Evolutionary conservation across 1,140 invertebrate species (phyloP), one percentile per base, ranked within the genome.

Genomic region (Ptiloglossa arizonensis): DNA sequence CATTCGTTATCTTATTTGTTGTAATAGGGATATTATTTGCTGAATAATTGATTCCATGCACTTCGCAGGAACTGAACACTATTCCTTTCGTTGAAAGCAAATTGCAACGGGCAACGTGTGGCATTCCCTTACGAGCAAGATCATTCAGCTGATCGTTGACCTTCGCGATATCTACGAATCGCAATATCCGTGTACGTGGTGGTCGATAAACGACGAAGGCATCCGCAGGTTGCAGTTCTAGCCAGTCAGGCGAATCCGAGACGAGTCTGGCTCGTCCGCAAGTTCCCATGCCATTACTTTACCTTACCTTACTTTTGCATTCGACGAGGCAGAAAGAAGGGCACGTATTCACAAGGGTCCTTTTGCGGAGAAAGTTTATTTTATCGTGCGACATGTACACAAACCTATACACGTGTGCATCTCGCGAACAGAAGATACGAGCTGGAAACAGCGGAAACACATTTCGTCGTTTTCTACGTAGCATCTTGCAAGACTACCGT

Each of bases 211-310:
- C 79, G 83, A 82, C 69, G 73, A 81, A 81, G 80, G 74, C 81
- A 84, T 70, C 77, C 80, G 81, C 76, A 80, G 77, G 79, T 81
- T 73, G 83, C 79, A 84, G 83, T 84, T 77, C 75, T 41, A 83
- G 59, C 22, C 86, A 87, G 73, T 83, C 79, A 81, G 62, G 86
- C 86, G 86, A 56, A 86, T 86, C 87, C 71, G 77, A 82, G 77
- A 60, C 68, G 76, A 66, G 46, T 72, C 68, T 63, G 79, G 79
- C 79, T 88, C 80, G 73, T 54, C 68, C 86, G 19, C 78, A 62
- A 74, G 52, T 85, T 87, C 86, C 79, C 85, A 87, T 87, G 83
- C 84, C 81, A 87, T 85, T 82, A 81, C 72, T 69, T 72, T 64
- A 60, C 77, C 70, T 70, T 74, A 77, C 73, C n/a, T 83, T 76